Base-by-base conservation (phyloP, 2,888 invertebrate species). In the Hemistola chrysoprasaria region DNA sequence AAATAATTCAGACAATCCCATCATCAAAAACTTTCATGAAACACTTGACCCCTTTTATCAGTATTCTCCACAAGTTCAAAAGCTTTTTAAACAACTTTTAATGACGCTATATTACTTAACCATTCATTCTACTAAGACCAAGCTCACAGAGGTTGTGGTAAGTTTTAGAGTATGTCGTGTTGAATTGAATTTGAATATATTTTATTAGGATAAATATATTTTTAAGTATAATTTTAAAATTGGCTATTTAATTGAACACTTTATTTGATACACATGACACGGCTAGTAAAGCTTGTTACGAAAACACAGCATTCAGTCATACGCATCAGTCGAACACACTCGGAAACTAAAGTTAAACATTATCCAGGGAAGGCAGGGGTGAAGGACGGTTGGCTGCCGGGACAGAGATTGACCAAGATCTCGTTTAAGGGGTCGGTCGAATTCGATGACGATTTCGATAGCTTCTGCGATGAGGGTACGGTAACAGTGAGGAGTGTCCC, bases 391-490 rank as follows among this genome's bases (percentile, higher is more conserved):
- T 88, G 90, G 89, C 84, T 88, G 71, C 89, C 88, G 47, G 90
- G 90, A 69, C 90, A 88, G 72, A 82, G 90, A 71, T 77, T 90
- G 65, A 82, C 87, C 74, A 86, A 78, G 78, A 85, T 88, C 68
- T 86, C 86, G 56, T 88, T 87, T 81, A 85, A 77, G 69, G 83
- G 82, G 65, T 78, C 84, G 36, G 76, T 84, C 75, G 83, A 80
- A 73, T 85, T 85, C 76, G 84, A 86, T 78, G 87, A 86, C 68
- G 86, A 82, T 84, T 85, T 78, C 77, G 82, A 87, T 86, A 85
- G 72, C 86, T 73, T 72, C 87, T 71, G 72, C 73, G 73, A 81
- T 53, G 79, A 83, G 81, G 87, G 87, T 87, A 86, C 77, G 78
- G 77, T 83, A 84, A 77, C 52, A 63, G 70, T 69, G 38, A 39